Conservation (phyloP, 2,888 invertebrate genomes). For the Germaria angustata region DNA sequence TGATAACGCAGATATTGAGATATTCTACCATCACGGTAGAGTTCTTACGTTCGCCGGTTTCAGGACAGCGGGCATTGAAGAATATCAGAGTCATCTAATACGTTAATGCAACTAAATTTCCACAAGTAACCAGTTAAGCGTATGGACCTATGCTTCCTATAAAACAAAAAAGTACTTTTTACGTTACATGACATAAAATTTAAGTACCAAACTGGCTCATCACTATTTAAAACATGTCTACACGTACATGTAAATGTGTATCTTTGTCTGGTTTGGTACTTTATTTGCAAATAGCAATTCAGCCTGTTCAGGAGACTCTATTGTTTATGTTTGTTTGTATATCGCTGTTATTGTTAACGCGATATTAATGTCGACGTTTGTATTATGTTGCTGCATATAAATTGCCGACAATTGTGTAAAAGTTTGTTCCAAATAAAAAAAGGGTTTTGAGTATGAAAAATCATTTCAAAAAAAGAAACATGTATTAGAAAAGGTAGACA, state of each 20-base stretch:
- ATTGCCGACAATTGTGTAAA: conserved; percentile 57
- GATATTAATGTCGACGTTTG: neutral
- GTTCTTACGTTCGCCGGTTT: too few relatives aligned
- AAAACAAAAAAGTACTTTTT: neutral
- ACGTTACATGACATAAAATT: neutral
- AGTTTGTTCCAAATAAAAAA: conserved; percentile 10
- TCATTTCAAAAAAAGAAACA: neutral
- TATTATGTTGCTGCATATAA: conserved; percentile 41
- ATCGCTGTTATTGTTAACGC: conserved; percentile 10
- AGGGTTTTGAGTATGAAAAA: neutral
- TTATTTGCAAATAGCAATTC: conserved; percentile 43
- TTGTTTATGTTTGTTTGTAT: conserved; percentile 18
- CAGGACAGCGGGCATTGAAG: too few relatives aligned
- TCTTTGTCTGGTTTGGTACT: conserved; percentile 7
- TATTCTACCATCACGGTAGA: too few relatives aligned
- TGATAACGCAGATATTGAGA: too few relatives aligned
- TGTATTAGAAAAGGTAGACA: neutral
- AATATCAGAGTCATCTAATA: too few relatives aligned
- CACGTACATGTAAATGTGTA: too few relatives aligned
- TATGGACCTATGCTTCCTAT: too few relatives aligned
- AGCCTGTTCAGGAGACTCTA: conserved; percentile 56
- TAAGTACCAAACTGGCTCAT: neutral
- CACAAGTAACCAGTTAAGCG: too few relatives aligned
- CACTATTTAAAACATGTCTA: neutral
- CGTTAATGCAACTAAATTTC: too few relatives aligned